phyloP scores from a whole-genome alignment of 2,797 vertebrate species.

The Tokudaia muenninki region DNA sequence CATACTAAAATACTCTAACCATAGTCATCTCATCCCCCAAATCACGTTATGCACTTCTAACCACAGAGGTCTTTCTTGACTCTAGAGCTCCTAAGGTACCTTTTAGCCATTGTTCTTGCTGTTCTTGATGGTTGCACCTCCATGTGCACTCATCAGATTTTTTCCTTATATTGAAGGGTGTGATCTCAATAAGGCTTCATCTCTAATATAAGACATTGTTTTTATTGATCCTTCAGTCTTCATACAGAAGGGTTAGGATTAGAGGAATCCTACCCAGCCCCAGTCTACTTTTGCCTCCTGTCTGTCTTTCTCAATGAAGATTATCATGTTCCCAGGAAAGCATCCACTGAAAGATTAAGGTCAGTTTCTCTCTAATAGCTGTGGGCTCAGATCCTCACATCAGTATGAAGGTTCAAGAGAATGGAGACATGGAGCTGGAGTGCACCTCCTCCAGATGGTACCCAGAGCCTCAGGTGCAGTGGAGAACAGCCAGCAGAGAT shows the following conservation, averaged over 20 bases:
- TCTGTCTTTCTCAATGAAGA: not conserved
- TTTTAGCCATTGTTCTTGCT: not conserved
- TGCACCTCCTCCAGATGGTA: slow-evolving; percentile 82
- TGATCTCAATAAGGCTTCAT: not conserved
- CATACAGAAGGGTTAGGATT: not conserved
- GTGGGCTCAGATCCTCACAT: slow-evolving; percentile 80
- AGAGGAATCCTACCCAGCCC: not conserved
- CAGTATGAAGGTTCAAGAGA: slow-evolving; percentile 67
- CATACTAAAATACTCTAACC: not conserved
- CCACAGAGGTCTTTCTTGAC: not conserved
- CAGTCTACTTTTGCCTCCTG: not conserved
- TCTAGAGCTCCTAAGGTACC: not conserved
- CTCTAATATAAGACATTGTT: not conserved
- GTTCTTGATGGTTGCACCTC: not conserved
- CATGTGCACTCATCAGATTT: not conserved
- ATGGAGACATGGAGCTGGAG: slow-evolving; percentile 62
- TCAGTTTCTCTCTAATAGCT: slow-evolving; percentile 70
- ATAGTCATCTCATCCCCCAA: not conserved
- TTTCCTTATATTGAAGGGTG: not conserved
- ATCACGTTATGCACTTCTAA: not conserved
- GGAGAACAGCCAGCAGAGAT: slow-evolving; percentile 70
- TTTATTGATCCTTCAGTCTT: not conserved
- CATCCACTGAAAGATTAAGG: not conserved
- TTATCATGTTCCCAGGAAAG: not conserved
- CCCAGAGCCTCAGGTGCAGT: slow-evolving; percentile 80